These are phyloP conservation scores for Eclectus roratus DNA, from an alignment of 2,113 vertebrate genomes.

Conservation along the genomic window DNA sequence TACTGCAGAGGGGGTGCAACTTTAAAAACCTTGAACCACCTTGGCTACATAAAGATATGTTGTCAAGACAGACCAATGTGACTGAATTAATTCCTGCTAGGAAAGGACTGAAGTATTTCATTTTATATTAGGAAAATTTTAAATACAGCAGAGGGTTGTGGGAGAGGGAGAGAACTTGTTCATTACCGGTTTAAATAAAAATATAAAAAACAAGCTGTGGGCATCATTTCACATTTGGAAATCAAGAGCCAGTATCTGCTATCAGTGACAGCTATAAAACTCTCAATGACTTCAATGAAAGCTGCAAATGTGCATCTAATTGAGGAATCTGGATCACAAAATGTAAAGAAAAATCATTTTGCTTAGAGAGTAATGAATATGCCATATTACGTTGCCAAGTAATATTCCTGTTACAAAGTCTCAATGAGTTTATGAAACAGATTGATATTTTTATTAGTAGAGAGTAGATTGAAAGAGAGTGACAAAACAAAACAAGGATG, in stretches of 20 bases:
- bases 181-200: neutral
- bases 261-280: slow-evolving; percentile 31
- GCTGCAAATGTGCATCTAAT: slow-evolving; percentile 35
- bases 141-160: neutral
- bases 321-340: slow-evolving; percentile 43
- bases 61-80: neutral
- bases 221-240: slow-evolving; percentile 13
- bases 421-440: slow-evolving; percentile 54
- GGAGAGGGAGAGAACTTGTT: neutral
- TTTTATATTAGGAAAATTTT: neutral
- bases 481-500: slow-evolving; percentile 38
- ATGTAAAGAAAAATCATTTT: slow-evolving; percentile 58
- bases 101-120: neutral
- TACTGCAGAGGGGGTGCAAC: neutral
- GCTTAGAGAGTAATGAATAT: slow-evolving; percentile 51
- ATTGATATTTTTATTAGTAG: slow-evolving; percentile 61
- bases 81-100: neutral
- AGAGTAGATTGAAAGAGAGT: slow-evolving; percentile 5
- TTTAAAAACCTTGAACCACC: neutral
- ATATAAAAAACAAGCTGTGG: neutral
- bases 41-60: neutral
- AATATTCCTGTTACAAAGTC: slow-evolving; percentile 40
- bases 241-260: neutral
- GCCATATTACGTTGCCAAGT: slow-evolving; percentile 41
- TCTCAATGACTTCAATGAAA: slow-evolving; percentile 33